A percentile compares a stretch with the other conserved stretches of the same genome.
These are phyloP conservation scores for Nipponacmea schrenckii DNA, from an alignment of 2,888 invertebrate species.

Conservation along the genomic window DNA sequence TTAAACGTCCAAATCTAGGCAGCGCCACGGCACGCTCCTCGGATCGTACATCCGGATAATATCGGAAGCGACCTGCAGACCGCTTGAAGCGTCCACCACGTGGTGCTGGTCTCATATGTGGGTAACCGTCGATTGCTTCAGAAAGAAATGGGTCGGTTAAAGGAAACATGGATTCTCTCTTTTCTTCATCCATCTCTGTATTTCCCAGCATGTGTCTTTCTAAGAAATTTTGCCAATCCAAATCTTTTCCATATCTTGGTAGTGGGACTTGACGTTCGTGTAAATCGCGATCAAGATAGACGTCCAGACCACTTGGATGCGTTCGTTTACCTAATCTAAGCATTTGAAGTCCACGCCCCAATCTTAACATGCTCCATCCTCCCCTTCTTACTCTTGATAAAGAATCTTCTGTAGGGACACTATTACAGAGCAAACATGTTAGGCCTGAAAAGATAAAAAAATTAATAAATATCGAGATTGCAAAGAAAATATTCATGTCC, in stretches of 20 bases:
- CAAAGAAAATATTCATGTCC: too few relatives aligned
- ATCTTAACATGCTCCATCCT: slow-evolving; percentile 28
- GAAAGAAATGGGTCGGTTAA: not conserved
- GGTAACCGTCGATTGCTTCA: not conserved
- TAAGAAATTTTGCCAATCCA: slow-evolving; percentile 3
- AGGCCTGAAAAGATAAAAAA: not conserved
- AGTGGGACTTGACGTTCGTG: slow-evolving; percentile 22
- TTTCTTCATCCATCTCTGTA: not conserved
- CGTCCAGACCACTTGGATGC: slow-evolving; percentile 3
- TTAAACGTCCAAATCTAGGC: not conserved
- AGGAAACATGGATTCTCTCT: not conserved
- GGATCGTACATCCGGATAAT: not conserved
- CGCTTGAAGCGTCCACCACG: not conserved
- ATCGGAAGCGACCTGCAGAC: not conserved
- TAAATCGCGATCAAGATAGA: slow-evolving; percentile 5
- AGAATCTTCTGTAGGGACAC: not conserved
- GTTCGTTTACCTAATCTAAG: slow-evolving; percentile 32
- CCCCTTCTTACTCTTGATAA: slow-evolving; percentile 16
- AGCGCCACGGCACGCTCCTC: slow-evolving; percentile 7
- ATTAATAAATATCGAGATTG: too few relatives aligned
- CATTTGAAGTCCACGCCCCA: slow-evolving; percentile 32
- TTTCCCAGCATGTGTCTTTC: not conserved
- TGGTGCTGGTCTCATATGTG: not conserved
- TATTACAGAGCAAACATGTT: not conserved
- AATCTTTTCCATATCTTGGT: slow-evolving; percentile 22